These are phyloP conservation scores for Smittia sp. DNA, from an alignment of 2,888 invertebrate genomes.

Conservation along the genomic window DNA sequence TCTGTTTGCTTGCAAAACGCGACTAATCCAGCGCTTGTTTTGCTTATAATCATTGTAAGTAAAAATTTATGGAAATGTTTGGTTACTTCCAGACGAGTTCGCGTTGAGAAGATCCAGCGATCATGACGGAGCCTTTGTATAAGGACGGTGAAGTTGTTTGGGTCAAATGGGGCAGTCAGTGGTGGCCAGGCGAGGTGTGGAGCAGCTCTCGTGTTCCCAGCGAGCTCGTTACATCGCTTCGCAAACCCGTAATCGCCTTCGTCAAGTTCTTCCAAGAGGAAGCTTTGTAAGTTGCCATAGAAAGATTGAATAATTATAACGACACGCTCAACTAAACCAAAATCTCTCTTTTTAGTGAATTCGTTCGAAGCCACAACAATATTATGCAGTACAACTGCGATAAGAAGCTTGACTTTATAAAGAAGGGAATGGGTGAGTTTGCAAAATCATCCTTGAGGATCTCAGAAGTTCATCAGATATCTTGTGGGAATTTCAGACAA, in stretches of 20 bases:
- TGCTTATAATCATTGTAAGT: too few relatives aligned
- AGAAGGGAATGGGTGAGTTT: slow-evolving; percentile 74
- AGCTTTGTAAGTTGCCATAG: slow-evolving; percentile 71
- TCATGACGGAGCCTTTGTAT: slow-evolving; percentile 51
- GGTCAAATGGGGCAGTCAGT: slow-evolving; percentile 78
- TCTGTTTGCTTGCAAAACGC: not conserved
- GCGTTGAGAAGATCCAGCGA: slow-evolving; percentile 10
- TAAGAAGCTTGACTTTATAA: slow-evolving; percentile 76
- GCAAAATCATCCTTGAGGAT: not conserved
- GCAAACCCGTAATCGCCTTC: slow-evolving; percentile 72
- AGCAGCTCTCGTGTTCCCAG: slow-evolving; percentile 60
- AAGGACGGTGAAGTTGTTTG: slow-evolving; percentile 77
- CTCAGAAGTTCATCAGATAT: too few relatives aligned
- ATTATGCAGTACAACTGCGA: slow-evolving; percentile 76
- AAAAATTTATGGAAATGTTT: not conserved
- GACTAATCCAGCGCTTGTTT: too few relatives aligned
- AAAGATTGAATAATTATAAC: too few relatives aligned
- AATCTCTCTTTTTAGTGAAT: slow-evolving; percentile 66
- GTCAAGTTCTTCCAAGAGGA: slow-evolving; percentile 85
- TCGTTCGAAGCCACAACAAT: slow-evolving; percentile 66
- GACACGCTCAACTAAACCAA: slow-evolving; percentile 27
- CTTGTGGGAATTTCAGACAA: slow-evolving; percentile 62
- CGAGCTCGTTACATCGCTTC: slow-evolving; percentile 64
- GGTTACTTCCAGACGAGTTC: not conserved
- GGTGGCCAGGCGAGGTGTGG: slow-evolving; percentile 84